These are phyloP conservation scores for Whitmania pigra DNA, from an alignment of 1,140 invertebrate species.

Conservation along the genomic window DNA sequence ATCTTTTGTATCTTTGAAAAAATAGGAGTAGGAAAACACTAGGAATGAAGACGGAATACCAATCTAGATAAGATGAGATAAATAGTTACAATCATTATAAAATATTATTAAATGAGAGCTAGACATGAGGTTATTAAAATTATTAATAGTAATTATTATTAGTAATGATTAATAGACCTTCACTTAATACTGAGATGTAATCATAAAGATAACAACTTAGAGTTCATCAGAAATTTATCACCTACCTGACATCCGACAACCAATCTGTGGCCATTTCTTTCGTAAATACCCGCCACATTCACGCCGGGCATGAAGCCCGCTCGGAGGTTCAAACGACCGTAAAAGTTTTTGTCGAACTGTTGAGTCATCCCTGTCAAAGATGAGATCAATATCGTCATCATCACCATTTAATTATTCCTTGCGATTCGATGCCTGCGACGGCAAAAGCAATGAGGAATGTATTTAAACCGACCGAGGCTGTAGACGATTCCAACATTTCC, in stretches of 20 bases:
- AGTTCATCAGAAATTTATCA: too few species aligned
- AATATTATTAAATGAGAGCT: not conserved
- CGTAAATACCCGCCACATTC: conserved; percentile 62
- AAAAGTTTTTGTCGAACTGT: conserved; percentile 67
- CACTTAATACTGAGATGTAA: too few species aligned
- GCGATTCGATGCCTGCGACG: too few species aligned
- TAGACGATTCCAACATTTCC: too few species aligned
- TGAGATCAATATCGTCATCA: too few species aligned
- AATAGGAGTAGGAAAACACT: not conserved
- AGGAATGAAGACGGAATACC: not conserved
- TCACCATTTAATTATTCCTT: too few species aligned
- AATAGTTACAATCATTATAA: not conserved
- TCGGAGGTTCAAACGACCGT: conserved; percentile 72
- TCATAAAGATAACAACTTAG: not conserved
- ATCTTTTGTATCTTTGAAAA: conserved; percentile 1
- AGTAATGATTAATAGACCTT: too few species aligned
- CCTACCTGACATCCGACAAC: conserved; percentile 40
- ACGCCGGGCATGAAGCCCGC: conserved; percentile 58
- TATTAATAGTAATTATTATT: too few species aligned
- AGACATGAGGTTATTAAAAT: not conserved
- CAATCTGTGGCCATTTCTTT: conserved; percentile 53
- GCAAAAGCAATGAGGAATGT: too few species aligned
- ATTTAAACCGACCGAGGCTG: too few species aligned
- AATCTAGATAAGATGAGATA: not conserved
- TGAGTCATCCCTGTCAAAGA: conserved; percentile 55